phyloP scores from a whole-genome alignment of 2,888 invertebrate species.

The Napeogenes sylphis region DNA sequence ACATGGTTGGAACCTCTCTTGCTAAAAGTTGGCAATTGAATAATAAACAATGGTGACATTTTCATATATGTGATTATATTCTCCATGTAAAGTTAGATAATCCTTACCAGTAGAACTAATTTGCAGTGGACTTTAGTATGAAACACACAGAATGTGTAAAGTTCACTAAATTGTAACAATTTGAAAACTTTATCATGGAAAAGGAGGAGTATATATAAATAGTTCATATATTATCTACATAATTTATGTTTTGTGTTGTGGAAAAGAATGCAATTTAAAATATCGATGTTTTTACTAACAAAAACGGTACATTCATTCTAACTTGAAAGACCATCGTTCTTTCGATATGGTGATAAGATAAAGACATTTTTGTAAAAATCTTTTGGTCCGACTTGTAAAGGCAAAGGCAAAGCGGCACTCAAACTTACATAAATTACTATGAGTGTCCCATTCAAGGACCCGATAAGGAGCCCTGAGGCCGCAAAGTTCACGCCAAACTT shows the following conservation, averaged over 20 bases:
- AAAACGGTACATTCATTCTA: conserved; percentile 1
- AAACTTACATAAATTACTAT: conserved; percentile 64
- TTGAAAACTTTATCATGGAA: conserved; percentile 1
- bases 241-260: not conserved
- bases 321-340: conserved; percentile 20
- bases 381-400: conserved; percentile 25
- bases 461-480: conserved; percentile 60
- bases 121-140: conserved; percentile 2
- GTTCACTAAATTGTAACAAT: conserved; percentile 3
- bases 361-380: conserved; percentile 29
- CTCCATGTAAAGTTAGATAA: conserved; percentile 1
- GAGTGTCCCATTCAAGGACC: conserved; percentile 56
- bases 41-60: conserved; percentile 9
- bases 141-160: conserved; percentile 3
- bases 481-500: conserved; percentile 54
- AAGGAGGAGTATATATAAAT: not conserved
- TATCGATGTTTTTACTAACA: not conserved
- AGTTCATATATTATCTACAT: not conserved
- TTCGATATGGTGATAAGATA: conserved; percentile 32
- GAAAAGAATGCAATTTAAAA: not conserved
- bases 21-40: conserved; percentile 31
- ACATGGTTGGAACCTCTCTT: conserved; percentile 15
- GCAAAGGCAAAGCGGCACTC: conserved; percentile 33
- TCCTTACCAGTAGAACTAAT: conserved; percentile 7
- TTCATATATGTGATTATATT: conserved; percentile 4